A percentile compares a stretch with the other conserved stretches of the same genome.
These are phyloP conservation scores for Ranitomeya variabilis DNA, from an alignment of 2,113 vertebrate species.

Conservation along the genomic window DNA sequence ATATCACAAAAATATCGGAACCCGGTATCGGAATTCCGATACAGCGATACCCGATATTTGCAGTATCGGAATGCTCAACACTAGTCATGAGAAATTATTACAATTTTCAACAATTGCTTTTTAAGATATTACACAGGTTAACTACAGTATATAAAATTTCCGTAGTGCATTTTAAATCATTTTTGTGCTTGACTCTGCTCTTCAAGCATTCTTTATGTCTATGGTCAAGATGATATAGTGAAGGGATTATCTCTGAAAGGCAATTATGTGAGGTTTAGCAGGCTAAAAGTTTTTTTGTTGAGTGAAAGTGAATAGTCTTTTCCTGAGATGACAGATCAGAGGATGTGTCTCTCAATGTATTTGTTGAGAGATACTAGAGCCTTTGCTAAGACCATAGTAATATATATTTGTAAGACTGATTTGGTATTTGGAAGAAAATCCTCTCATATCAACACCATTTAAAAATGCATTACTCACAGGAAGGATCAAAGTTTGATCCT, in stretches of 20 bases:
- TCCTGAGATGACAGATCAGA: constrained; percentile 31
- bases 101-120: no score
- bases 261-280: constrained; percentile 31
- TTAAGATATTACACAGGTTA: no score
- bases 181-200: neutral
- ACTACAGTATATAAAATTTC: no score
- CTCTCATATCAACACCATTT: constrained; percentile 21
- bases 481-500: neutral
- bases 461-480: neutral
- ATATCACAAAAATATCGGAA: no score
- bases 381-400: neutral
- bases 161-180: neutral
- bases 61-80: no score
- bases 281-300: constrained; percentile 11
- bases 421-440: constrained; percentile 9
- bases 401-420: constrained; percentile 10
- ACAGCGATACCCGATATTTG: no score
- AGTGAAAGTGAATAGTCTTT: constrained; percentile 24
- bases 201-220: neutral
- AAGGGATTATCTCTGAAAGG: constrained; percentile 15
- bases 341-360: constrained; percentile 16
- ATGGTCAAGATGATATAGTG: neutral
- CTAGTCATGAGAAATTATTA: no score
- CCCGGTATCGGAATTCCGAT: no score
- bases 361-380: constrained; percentile 6